Percentiles rank a stretch among this genome's conserved stretches.
phyloP scores from a whole-genome alignment of 2,797 vertebrate genomes.

The Labeo calbasu region DNA sequence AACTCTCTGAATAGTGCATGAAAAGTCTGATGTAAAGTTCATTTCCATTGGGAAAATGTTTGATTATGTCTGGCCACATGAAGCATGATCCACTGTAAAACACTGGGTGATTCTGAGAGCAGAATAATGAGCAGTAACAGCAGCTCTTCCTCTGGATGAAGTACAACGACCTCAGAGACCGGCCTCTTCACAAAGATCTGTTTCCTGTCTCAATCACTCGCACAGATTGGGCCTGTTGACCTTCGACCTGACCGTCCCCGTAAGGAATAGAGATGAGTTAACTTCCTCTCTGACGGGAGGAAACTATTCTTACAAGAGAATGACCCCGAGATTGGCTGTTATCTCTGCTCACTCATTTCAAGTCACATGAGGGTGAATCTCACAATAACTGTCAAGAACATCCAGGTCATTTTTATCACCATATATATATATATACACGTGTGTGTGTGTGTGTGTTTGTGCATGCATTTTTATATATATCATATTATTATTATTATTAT shows the following conservation, averaged over 20 bases:
- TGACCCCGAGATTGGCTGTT: not conserved
- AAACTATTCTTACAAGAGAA: not conserved
- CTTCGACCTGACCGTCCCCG: slow-evolving; percentile 51
- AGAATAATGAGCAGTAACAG: not conserved
- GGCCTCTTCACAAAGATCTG: slow-evolving; percentile 55
- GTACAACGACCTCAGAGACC: not conserved
- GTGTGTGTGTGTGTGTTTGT: no score
- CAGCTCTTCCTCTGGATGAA: slow-evolving; percentile 14
- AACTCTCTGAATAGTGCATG: not conserved
- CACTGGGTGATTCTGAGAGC: not conserved
- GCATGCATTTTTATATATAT: no score
- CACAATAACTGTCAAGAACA: not conserved
- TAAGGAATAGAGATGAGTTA: slow-evolving; percentile 49
- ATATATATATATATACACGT: no score
- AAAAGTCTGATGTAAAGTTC: not conserved
- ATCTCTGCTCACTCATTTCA: not conserved
- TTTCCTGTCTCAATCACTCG: slow-evolving; percentile 57
- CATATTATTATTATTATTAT: no score
- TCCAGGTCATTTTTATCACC: not conserved
- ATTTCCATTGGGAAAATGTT: not conserved
- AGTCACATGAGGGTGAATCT: not conserved
- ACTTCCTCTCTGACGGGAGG: slow-evolving; percentile 36
- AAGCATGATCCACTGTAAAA: not conserved
- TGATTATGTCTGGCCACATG: not conserved
- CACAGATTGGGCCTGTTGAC: slow-evolving; percentile 66